Percentiles rank a stretch among this genome's conserved stretches.
These are phyloP conservation scores for Holotrichia oblita DNA, from an alignment of 1,140 invertebrate species.

Conservation along the genomic window DNA sequence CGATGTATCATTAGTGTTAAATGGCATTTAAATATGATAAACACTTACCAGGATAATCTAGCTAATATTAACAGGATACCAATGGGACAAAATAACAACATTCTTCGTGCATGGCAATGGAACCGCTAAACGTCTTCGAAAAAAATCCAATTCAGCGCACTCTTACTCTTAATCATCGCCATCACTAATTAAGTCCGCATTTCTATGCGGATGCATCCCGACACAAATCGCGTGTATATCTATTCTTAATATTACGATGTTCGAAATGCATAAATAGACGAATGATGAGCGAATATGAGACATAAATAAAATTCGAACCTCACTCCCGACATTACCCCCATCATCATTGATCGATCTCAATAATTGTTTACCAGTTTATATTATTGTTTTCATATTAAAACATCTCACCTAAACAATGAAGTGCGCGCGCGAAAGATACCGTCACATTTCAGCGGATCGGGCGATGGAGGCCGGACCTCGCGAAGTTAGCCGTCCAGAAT, in stretches of 20 bases:
- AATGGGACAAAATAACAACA: conserved; percentile 33
- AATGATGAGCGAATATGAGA: neutral
- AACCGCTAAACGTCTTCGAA: conserved; percentile 11
- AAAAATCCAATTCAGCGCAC: conserved; percentile 8
- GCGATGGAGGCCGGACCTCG: neutral
- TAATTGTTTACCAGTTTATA: neutral
- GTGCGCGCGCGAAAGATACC: neutral
- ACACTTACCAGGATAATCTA: conserved; percentile 20
- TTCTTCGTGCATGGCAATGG: conserved; percentile 36
- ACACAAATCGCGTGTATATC: neutral
- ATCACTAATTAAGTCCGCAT: conserved; percentile 18
- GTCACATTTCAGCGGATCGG: conserved; percentile 16
- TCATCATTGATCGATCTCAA: neutral
- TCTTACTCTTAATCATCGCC: conserved; percentile 14
- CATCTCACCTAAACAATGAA: neutral
- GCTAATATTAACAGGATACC: conserved; percentile 35
- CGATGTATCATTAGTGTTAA: too few relatives aligned
- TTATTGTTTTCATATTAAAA: neutral
- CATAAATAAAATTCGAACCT: neutral
- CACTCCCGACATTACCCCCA: neutral
- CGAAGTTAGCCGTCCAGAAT: conserved; percentile 1
- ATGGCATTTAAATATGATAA: neutral
- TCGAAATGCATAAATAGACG: conserved; percentile 29
- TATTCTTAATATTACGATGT: neutral
- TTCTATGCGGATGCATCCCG: neutral